Conservation (phyloP, 2,113 vertebrate species). For the Brachyistius frenatus region DNA sequence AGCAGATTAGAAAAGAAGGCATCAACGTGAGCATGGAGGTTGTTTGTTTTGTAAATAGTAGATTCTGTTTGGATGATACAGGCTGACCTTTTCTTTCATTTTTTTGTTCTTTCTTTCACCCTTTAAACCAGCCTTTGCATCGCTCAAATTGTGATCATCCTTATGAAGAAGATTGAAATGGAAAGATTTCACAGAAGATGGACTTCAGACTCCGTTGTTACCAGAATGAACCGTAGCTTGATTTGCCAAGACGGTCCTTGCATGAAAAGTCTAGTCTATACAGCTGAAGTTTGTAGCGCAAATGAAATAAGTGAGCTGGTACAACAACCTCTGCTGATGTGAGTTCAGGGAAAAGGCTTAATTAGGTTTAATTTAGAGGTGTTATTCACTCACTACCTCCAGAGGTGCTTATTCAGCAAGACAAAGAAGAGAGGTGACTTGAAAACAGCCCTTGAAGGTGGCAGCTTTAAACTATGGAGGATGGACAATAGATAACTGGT, state of each 20-base stretch:
- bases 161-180: neutral
- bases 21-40: neutral
- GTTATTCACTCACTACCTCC: slow-evolving; percentile 45
- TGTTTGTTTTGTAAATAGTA: neutral
- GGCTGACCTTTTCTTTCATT: slow-evolving; percentile 16
- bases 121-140: neutral
- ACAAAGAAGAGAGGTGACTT: slow-evolving; percentile 66
- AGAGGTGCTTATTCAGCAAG: slow-evolving; percentile 66
- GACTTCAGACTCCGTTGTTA: neutral
- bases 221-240: neutral
- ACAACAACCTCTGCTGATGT: slow-evolving; percentile 27
- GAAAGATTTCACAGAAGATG: neutral
- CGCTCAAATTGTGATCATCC: neutral
- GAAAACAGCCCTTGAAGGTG: slow-evolving; percentile 47
- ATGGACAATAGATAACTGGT: slow-evolving; percentile 1
- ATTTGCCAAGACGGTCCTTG: neutral
- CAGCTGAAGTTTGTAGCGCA: slow-evolving; percentile 28
- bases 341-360: slow-evolving; percentile 61
- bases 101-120: slow-evolving; percentile 9
- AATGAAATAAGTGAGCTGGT: slow-evolving; percentile 33
- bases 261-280: slow-evolving; percentile 8
- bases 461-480: slow-evolving; percentile 34
- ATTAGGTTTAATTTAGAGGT: slow-evolving; percentile 68
- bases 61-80: slow-evolving; percentile 4
- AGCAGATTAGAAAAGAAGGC: neutral